phyloP scores from a whole-genome alignment of 2,888 invertebrate genomes.

The Bibio marci region DNA sequence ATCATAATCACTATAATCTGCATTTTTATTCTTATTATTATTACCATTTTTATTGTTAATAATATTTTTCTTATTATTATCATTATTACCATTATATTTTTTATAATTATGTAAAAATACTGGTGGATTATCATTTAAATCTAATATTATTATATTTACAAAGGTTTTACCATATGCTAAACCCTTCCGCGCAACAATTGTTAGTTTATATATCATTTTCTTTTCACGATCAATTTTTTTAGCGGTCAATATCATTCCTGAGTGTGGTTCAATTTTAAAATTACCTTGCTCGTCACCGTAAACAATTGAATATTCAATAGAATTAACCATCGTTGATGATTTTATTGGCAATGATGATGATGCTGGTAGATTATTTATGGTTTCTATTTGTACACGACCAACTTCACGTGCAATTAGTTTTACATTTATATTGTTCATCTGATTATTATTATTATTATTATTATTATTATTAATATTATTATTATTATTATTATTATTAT shows the following conservation, averaged over 20 bases:
- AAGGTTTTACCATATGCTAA: slow-evolving; percentile 58
- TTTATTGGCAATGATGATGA: too few relatives aligned
- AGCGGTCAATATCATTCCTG: slow-evolving; percentile 61
- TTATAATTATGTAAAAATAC: slow-evolving; percentile 40
- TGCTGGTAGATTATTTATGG: too few relatives aligned
- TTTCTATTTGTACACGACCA: slow-evolving; percentile 48
- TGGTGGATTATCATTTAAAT: slow-evolving; percentile 86
- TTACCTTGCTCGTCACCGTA: slow-evolving; percentile 61
- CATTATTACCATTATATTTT: too few relatives aligned
- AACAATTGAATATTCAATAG: slow-evolving; percentile 55
- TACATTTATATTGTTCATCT: too few relatives aligned
- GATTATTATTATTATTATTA: too few relatives aligned
- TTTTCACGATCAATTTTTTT: slow-evolving; percentile 73
- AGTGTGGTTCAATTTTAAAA: slow-evolving; percentile 64
- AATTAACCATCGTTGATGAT: not conserved
- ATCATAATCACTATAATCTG: too few relatives aligned
- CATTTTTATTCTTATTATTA: too few relatives aligned
- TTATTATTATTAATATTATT: too few relatives aligned
- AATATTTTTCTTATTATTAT: too few relatives aligned
- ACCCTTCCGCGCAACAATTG: slow-evolving; percentile 61
- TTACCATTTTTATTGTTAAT: too few relatives aligned
- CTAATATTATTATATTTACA: slow-evolving; percentile 66
- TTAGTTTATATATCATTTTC: slow-evolving; percentile 55
- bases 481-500: too few relatives aligned
- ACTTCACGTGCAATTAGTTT: slow-evolving; percentile 57